Evolutionary conservation across 2,797 vertebrate genomes (phyloP).

Genomic region (Emys orbicularis): DNA sequence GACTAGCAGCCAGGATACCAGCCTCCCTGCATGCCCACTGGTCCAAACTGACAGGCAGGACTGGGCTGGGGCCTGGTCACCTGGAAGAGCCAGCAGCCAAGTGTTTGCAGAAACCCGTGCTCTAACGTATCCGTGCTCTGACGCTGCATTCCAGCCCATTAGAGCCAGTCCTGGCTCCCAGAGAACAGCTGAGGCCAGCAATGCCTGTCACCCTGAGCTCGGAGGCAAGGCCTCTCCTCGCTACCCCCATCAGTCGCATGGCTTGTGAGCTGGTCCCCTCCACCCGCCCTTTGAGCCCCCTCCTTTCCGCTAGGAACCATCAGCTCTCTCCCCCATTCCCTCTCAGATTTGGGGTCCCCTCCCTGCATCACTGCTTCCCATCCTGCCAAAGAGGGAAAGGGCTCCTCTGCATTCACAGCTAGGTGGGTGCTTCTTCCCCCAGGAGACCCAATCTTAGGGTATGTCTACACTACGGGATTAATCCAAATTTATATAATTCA

Average conservation of each 20-base stretch:
- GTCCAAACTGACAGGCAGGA: not conserved
- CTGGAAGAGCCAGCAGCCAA: not conserved
- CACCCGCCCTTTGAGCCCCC: not conserved
- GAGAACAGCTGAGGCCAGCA: not conserved
- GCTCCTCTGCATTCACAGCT: not conserved
- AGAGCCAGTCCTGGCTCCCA: too few relatives aligned
- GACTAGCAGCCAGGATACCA: not conserved
- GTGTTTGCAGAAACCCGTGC: not conserved
- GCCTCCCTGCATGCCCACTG: not conserved
- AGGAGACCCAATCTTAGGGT: too few relatives aligned
- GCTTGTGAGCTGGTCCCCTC: not conserved
- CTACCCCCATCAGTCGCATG: not conserved
- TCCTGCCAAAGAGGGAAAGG: not conserved
- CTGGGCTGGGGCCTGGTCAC: not conserved
- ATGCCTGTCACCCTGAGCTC: too few relatives aligned
- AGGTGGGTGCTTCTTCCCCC: not conserved
- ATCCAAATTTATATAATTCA: too few relatives aligned
- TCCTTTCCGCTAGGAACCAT: not conserved
- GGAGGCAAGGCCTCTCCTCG: not conserved
- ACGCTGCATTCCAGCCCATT: not conserved
- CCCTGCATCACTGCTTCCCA: not conserved
- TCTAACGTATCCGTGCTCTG: too few relatives aligned
- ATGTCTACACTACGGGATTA: too few relatives aligned
- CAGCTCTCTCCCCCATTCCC: not conserved
- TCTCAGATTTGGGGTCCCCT: not conserved